Conservation (phyloP, 2,888 invertebrate species). For the Ochlodes sylvanus region DNA sequence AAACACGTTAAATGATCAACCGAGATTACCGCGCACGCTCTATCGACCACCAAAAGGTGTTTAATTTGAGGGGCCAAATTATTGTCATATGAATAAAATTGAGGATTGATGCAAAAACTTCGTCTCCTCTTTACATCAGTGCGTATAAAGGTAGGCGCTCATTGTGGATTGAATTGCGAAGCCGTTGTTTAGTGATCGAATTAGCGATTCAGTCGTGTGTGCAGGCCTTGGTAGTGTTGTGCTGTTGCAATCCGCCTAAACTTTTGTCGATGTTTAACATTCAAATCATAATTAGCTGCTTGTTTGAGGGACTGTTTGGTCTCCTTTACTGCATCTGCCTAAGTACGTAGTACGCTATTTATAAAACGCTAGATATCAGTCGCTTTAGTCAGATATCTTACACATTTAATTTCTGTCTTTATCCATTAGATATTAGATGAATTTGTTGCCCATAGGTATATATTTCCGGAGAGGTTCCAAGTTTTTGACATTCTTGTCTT, state of each 20-base stretch:
- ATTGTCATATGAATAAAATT: constrained; percentile 49
- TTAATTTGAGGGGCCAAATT: constrained; percentile 53
- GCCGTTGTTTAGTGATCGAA: constrained; percentile 57
- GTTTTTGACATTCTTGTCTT: too few species aligned
- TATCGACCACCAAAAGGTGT: constrained; percentile 67
- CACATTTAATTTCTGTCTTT: too few species aligned
- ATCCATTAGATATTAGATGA: too few species aligned
- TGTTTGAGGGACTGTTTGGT: too few species aligned
- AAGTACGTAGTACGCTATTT: too few species aligned
- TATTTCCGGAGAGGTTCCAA: too few species aligned
- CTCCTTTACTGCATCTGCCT: too few species aligned
- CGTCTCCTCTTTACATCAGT: constrained; percentile 25
- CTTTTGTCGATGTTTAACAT: constrained; percentile 3
- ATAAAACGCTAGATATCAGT: too few species aligned
- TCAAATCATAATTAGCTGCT: background rate
- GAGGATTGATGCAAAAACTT: constrained; percentile 50
- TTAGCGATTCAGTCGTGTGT: constrained; percentile 51
- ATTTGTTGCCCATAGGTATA: too few species aligned
- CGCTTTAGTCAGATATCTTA: too few species aligned
- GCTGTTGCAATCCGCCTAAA: background rate
- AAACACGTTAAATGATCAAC: constrained; percentile 68
- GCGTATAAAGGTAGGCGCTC: constrained; percentile 1
- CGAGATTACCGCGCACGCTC: constrained; percentile 73
- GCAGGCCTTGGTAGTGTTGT: constrained; percentile 39
- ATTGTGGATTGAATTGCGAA: constrained; percentile 28